Conservation (phyloP, 2,888 invertebrate genomes). For the Acrobasis repandana region DNA sequence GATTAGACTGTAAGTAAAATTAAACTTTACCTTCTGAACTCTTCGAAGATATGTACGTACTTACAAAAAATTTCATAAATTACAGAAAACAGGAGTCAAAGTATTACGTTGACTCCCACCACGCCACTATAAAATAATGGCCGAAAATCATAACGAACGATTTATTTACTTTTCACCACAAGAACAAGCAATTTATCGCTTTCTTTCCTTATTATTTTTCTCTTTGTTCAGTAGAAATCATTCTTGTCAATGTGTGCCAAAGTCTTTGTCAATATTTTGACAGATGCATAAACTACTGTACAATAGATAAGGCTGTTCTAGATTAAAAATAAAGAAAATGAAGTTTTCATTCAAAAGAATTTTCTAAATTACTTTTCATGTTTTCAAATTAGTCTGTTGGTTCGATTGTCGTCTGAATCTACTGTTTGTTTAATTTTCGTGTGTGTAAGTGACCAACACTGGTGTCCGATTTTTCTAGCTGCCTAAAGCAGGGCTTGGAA, state of each 20-base stretch:
- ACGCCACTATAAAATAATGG: neutral
- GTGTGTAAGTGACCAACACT: no score
- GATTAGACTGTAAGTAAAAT: neutral
- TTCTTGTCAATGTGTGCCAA: neutral
- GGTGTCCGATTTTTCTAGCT: no score
- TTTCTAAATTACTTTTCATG: no score
- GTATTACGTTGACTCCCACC: constrained; percentile 11
- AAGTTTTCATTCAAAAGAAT: no score
- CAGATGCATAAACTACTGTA: no score
- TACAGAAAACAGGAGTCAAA: constrained; percentile 1
- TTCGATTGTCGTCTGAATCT: no score
- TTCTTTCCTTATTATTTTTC: neutral
- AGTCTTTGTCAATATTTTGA: neutral
- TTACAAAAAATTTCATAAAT: neutral
- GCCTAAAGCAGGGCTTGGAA: no score
- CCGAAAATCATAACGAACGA: neutral
- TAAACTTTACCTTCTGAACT: neutral
- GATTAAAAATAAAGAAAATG: no score
- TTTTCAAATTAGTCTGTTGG: no score
- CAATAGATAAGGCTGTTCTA: no score
- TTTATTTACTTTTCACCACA: neutral
- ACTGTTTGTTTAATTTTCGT: no score
- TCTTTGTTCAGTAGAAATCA: neutral
- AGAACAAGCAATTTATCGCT: constrained; percentile 1
- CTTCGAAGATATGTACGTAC: neutral